Percentiles rank a stretch among this genome's conserved stretches.
phyloP scores from a whole-genome alignment of 2,888 invertebrate genomes.

The Herminia tarsipennalis region DNA sequence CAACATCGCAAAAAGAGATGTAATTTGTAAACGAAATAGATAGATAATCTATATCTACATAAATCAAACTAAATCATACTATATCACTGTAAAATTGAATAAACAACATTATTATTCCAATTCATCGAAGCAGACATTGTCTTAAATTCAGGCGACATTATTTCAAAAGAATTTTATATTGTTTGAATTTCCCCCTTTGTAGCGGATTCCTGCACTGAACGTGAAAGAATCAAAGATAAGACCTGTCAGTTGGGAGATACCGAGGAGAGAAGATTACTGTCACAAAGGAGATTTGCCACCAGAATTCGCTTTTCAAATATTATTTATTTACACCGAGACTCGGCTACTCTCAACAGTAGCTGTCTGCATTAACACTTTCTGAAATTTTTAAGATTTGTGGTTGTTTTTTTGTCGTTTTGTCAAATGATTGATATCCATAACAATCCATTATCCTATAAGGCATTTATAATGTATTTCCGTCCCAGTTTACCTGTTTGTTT shows the following conservation, averaged over 20 bases:
- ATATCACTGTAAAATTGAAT: background rate
- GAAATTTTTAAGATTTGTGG: background rate
- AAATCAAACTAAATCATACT: background rate
- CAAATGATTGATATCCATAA: too few relatives aligned
- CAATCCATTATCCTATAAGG: too few relatives aligned
- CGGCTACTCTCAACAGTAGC: background rate
- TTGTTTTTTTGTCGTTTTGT: background rate
- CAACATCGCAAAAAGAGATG: too few relatives aligned
- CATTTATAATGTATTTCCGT: too few relatives aligned
- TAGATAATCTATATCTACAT: too few relatives aligned
- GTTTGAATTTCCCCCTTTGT: constrained; percentile 12
- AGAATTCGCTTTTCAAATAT: constrained; percentile 29
- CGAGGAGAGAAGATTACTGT: constrained; percentile 36
- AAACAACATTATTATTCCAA: constrained; percentile 5
- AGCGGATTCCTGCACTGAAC: constrained; percentile 10
- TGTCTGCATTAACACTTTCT: background rate
- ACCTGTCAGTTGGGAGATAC: constrained; percentile 33
- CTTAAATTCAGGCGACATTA: constrained; percentile 11
- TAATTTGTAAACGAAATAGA: too few relatives aligned
- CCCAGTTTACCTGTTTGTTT: too few relatives aligned
- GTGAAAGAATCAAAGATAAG: constrained; percentile 37
- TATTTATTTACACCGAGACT: constrained; percentile 32
- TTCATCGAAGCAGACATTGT: constrained; percentile 2
- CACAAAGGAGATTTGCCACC: constrained; percentile 38
- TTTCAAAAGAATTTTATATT: constrained; percentile 27